Base-by-base conservation (phyloP, 2,888 invertebrate genomes). In the Erebia epiphron region DNA sequence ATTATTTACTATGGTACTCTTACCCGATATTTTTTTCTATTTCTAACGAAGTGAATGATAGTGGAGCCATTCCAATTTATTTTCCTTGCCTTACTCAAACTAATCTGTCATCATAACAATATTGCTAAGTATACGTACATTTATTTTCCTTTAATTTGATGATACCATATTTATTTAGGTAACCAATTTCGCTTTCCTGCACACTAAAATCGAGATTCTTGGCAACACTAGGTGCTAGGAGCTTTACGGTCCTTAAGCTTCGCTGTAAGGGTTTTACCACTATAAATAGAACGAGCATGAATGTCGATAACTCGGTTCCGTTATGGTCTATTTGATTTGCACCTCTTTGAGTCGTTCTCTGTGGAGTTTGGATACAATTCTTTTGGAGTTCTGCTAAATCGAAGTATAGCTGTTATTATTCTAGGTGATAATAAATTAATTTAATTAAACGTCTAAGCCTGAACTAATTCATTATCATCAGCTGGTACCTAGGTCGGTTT, bases 221-320 rank as follows among this genome's bases (percentile, higher is more conserved):
- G 13, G 35, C 67, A 67, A 18, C 67, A 61, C 52, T 41, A 61
- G 21, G 16, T 49, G n/a, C 46, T 46, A 14, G 16, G 13, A 58
- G 57, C 64, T 88, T 88, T 86, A 88, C 83, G 81, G 81, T 77
- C 82, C 79, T 82, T 84, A 83, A 83, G 81, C 82, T 86, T 81
- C 82, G 84, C 81, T 81, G 82, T 88, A 83, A 88, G 85, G 81
- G 83, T 81, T 85, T 87, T 87, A 83, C 79, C 75, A 75, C 79
- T 76, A 72, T 69, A 74, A 73, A 72, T 69, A 67, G 69, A 67
- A 69, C 63, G 18, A 18, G 56, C 62, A 66, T 69, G 46, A 62
- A 62, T 63, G 58, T 68, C 71, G 71, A 72, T 72, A 72, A 67
- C 61, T 69, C 41, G 16, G 21, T 14, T 50, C 49, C 4, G 57